phyloP scores from a whole-genome alignment of 2,797 vertebrate genomes.

The Sebastes iracundus region DNA sequence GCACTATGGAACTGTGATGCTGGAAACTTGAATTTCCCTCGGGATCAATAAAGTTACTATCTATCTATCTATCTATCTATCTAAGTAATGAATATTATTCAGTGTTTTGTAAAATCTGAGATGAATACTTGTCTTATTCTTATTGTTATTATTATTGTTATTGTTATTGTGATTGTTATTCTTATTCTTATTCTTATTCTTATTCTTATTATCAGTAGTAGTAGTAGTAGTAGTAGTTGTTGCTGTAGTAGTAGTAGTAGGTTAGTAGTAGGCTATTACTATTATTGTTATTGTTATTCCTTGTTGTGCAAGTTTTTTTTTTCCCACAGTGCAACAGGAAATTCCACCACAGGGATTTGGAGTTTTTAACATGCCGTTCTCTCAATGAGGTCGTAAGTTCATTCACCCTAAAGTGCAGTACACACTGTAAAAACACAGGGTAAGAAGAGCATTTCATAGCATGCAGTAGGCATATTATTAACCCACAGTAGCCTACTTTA shows the following conservation, averaged over 20 bases:
- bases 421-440: slow-evolving; percentile 11
- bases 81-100: background rate
- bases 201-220: background rate
- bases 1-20: too few relatives aligned
- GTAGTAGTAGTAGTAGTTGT: background rate
- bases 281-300: background rate
- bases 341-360: slow-evolving; percentile 61
- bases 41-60: too few relatives aligned
- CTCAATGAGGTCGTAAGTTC: slow-evolving; percentile 40
- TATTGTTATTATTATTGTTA: background rate
- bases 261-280: background rate
- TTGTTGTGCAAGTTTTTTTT: slow-evolving; percentile 20
- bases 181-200: background rate
- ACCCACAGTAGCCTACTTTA: slow-evolving; percentile 2
- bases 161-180: background rate
- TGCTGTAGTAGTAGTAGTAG: background rate
- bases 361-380: slow-evolving; percentile 56
- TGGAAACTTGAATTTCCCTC: too few relatives aligned
- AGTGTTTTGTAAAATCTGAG: background rate
- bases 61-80: too few relatives aligned
- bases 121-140: background rate
- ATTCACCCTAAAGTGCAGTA: slow-evolving; percentile 4
- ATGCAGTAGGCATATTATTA: background rate
- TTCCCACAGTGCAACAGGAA: slow-evolving; percentile 64
- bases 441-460: background rate